Conservation (phyloP, 2,797 vertebrate species). For the Phrynocephalus vlangalii region DNA sequence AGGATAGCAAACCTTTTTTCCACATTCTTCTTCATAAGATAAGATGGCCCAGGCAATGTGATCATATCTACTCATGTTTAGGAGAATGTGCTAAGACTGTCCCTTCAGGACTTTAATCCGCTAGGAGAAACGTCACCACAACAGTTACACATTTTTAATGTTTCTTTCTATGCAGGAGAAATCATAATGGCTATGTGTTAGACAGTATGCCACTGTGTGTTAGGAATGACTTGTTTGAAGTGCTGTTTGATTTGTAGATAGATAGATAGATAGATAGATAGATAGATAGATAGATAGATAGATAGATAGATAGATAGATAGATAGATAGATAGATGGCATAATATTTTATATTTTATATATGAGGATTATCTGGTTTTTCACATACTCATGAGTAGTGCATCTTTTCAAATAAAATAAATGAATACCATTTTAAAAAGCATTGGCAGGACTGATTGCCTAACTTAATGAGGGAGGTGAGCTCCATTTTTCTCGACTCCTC, state of each 20-base stretch:
- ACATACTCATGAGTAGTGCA: conserved; percentile 5
- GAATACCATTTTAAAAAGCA: no score
- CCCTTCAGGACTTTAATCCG: neutral
- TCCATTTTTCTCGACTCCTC: neutral
- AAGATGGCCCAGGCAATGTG: neutral
- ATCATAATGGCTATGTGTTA: neutral
- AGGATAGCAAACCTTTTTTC: no score
- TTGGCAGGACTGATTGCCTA: neutral
- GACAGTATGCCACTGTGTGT: neutral
- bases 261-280: no score
- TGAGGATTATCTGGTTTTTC: neutral
- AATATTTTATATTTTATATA: no score
- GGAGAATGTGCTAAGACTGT: neutral
- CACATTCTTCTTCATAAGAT: neutral
- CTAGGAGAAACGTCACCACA: neutral
- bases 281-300: no score
- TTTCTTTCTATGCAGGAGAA: neutral
- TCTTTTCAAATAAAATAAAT: neutral
- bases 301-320: no score
- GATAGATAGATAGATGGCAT: no score
- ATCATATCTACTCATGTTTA: neutral
- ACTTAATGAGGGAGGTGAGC: neutral
- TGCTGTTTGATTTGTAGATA: no score
- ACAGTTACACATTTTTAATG: neutral
- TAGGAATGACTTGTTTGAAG: neutral